Evolutionary conservation across 2,113 vertebrate species (phyloP), one percentile per base, ranked within the genome.

Genomic region (Mionectes macconnelli): DNA sequence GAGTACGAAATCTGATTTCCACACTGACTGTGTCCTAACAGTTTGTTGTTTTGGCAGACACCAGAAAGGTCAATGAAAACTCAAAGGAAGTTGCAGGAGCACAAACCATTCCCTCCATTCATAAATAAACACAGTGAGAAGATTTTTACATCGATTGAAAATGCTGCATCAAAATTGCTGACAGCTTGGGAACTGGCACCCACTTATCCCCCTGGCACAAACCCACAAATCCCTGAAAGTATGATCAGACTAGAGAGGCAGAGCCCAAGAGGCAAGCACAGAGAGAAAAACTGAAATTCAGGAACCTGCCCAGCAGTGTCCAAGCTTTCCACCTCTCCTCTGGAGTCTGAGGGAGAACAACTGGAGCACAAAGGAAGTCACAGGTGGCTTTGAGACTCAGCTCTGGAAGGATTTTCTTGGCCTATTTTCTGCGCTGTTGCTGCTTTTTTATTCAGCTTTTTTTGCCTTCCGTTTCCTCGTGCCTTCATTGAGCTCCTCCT

Each of bases 401-500:
- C 75, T 94, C 92, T 88, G 80, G 89, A 84, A 87, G 94, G 77
- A 66, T 76, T 85, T 79, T 35, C 84, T 92, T 85, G 93, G 72
- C 88, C 74, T 93, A 0, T 95, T 89, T 59, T 44, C 78, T 30
- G 27, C 1, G 5, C 9, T 2, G 8, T 55, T 63, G 72, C 9
- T 77, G n/a, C n/a, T 83, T 69, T 86, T 84, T 97, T 98, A 99
- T 95, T 99, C 99, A 0, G 98, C 99, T 96, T 99, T 99, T 98
- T 99, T 99, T 53, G 98, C 98, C 97, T 99, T 99, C 96, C 99
- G 97, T 96, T 99, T 99, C 92, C 99, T 98, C 23, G 98, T 97
- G 62, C 99, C 99, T 96, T 99, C 99, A 3, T 98, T 98, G 92
- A 99, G 98, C 95, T 99, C 99, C 95, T 99, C 99, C 96, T 99